phyloP scores from a whole-genome alignment of 2,797 vertebrate species.

The Pseudochirops cupreus region DNA sequence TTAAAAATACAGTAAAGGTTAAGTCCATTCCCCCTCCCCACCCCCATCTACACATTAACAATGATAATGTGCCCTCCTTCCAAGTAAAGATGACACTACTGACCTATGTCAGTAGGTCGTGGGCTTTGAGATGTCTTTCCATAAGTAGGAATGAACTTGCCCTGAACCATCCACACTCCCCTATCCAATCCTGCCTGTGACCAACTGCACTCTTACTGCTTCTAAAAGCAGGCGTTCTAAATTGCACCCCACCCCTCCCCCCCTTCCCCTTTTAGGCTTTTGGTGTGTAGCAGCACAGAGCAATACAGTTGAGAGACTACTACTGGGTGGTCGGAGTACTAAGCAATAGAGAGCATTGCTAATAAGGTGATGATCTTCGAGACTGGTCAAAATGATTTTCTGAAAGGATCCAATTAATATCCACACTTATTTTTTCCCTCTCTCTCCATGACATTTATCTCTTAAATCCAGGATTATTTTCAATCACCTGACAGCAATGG shows the following conservation, averaged over 20 bases:
- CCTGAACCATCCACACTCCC: background rate
- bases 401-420: background rate
- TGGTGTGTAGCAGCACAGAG: background rate
- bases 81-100: conserved; percentile 2
- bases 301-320: background rate
- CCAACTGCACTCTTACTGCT: background rate
- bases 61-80: background rate
- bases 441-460: background rate
- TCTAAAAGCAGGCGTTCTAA: background rate
- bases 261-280: background rate
- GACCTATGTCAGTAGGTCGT: background rate
- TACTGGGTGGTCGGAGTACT: background rate
- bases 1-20: background rate
- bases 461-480: conserved; percentile 54
- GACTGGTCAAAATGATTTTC: background rate
- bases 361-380: background rate
- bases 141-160: background rate
- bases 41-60: background rate
- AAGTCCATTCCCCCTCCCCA: background rate
- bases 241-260: background rate
- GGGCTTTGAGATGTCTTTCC: background rate
- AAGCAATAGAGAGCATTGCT: background rate
- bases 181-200: background rate
- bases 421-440: background rate
- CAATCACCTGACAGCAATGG: conserved; percentile 25